Evolutionary conservation across 2,797 vertebrate genomes (phyloP).

Genomic region (Epinephelus malabaricus): DNA sequence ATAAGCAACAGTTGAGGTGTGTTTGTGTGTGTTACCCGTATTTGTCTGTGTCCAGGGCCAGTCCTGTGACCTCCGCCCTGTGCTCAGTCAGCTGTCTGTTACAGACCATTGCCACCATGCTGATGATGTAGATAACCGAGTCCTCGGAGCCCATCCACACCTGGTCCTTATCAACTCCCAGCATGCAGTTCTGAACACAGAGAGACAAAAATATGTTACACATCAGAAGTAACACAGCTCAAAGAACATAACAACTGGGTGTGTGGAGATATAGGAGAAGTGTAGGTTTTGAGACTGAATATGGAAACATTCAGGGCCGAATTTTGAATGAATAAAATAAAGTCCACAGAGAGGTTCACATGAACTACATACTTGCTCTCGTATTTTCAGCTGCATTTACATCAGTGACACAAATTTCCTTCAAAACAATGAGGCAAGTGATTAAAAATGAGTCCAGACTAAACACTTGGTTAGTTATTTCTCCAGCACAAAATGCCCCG

Average conservation of each 20-base stretch:
- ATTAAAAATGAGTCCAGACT: background rate
- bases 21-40: constrained; percentile 81
- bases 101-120: constrained; percentile 94
- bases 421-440: background rate
- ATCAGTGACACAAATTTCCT: background rate
- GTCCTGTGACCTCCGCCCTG: constrained; percentile 88
- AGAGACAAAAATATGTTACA: background rate
- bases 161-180: constrained; percentile 92
- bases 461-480: background rate
- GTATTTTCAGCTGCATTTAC: background rate
- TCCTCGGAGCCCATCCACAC: constrained; percentile 97
- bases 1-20: background rate
- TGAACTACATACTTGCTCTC: background rate
- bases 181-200: constrained; percentile 92
- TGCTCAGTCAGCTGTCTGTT: constrained; percentile 97
- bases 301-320: background rate
- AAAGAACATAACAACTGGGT: too few species aligned
- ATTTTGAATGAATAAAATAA: background rate
- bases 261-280: background rate
- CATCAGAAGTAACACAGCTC: background rate
- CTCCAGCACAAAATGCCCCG: background rate
- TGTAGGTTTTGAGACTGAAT: background rate
- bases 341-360: background rate
- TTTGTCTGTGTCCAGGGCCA: constrained; percentile 83
- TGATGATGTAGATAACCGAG: constrained; percentile 96